phyloP scores from a whole-genome alignment of 2,888 invertebrate species.

The Seira musarum region DNA sequence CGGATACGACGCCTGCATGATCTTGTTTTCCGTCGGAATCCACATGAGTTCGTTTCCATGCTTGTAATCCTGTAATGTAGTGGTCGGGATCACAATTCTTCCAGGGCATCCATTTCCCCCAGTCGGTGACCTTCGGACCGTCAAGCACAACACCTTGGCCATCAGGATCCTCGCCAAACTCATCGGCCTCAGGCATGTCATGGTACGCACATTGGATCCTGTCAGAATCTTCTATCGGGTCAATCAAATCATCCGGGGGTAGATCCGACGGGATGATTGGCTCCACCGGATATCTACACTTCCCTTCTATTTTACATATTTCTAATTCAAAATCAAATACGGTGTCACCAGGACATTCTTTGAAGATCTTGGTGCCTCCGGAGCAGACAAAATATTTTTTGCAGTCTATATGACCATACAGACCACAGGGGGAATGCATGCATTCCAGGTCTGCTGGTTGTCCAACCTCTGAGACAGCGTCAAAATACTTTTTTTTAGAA shows the following conservation, averaged over 20 bases:
- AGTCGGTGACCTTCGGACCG: constrained; percentile 20
- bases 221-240: neutral
- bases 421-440: constrained; percentile 18
- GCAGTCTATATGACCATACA: constrained; percentile 21
- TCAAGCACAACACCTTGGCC: neutral
- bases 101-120: constrained; percentile 29
- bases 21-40: neutral
- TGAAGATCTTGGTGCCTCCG: constrained; percentile 23
- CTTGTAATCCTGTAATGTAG: constrained; percentile 8
- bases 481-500: neutral
- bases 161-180: neutral
- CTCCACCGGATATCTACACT: constrained; percentile 8
- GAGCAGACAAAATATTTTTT: constrained; percentile 31
- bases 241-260: neutral
- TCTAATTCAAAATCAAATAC: constrained; percentile 13
- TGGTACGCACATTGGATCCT: neutral
- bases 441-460: constrained; percentile 10
- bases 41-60: constrained; percentile 25
- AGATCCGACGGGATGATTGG: neutral
- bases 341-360: constrained; percentile 5
- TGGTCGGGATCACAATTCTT: neutral
- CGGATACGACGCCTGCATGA: constrained; percentile 28
- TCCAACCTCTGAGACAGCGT: neutral
- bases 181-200: neutral
- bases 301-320: constrained; percentile 12